A percentile compares a stretch with the other conserved stretches of the same genome.
Evolutionary conservation across 2,797 vertebrate genomes (phyloP).

Genomic region (Peromyscus melanophrys): DNA sequence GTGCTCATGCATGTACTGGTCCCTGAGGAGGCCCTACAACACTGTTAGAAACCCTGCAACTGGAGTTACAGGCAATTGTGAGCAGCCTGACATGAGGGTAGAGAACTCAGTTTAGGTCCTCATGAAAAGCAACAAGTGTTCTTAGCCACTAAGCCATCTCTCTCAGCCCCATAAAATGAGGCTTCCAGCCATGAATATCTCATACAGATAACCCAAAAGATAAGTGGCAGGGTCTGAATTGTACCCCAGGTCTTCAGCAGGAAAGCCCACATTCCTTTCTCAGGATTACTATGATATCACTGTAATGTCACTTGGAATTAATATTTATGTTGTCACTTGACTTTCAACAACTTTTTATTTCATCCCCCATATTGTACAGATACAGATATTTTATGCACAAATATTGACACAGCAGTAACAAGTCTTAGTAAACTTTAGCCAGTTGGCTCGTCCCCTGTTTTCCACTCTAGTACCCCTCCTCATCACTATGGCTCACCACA

Average conservation of each 20-base stretch:
- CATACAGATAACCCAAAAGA: neutral
- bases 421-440: neutral
- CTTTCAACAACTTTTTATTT: constrained; percentile 8
- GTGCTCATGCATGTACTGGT: neutral
- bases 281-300: neutral
- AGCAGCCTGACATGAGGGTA: neutral
- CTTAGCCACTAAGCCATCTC: neutral
- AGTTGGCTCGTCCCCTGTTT: neutral
- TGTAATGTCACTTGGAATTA: neutral
- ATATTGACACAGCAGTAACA: neutral
- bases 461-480: neutral
- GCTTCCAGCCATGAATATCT: neutral
- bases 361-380: neutral
- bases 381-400: neutral
- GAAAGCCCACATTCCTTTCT: neutral
- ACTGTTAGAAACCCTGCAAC: neutral
- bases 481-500: neutral
- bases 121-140: neutral
- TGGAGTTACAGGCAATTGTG: neutral
- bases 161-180: neutral
- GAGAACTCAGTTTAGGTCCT: neutral
- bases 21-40: neutral
- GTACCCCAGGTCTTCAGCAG: constrained; percentile 9
- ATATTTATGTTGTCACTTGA: neutral
- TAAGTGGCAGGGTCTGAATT: neutral